Base-by-base conservation (phyloP, 2,888 invertebrate species). In the Eristalinus sepulchralis region DNA sequence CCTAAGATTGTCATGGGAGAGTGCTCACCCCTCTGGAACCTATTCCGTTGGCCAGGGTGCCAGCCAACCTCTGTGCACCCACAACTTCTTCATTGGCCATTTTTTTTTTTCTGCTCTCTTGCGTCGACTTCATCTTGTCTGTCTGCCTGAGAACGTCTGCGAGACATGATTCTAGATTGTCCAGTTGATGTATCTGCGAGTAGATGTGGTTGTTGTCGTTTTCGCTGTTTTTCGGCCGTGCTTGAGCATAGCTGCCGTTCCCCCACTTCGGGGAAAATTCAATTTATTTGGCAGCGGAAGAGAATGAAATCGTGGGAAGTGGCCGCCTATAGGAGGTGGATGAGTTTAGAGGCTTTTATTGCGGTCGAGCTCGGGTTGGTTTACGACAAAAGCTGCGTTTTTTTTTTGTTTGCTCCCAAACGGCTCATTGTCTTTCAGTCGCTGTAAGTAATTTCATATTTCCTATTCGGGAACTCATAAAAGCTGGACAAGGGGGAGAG, bases 1-100 rank as follows among this genome's bases (percentile, higher is more conserved):
- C 76, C 60, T 31, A 72, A 72, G 76, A 81, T 76, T 84, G 84
- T 84, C 84, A 84, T 84, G 84, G 84, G 84, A 84, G 84, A 84
- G 81, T 84, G 81, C 71, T 57, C 68, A 76, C 84, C 84, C 84
- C 75, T 84, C 34, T 24, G 24, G 22, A 24, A 27, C 24, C 24
- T 9, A 24, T 20, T 57, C 24, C 57, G 39, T 57, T 57, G 57
- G 57, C 62, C 33, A 13, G 34, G 22, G 27, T 53, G 66, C 80
- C 75, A 76, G 71, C 81, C 79, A 79, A 70, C 67, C 76, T 70
- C 66, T 70, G 81, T 57, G 81, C 71, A 76, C 76, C 84, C 75
- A 84, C 84, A 84, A 80, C 53, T 13, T 75, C 76, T 84, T 70
- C 80, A 80, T 84, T 84, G 80, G 84, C 71, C 60, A 80, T 68